These are phyloP conservation scores for Microctonus aethiopoides DNA, from an alignment of 2,888 invertebrate genomes.

Conservation along the genomic window DNA sequence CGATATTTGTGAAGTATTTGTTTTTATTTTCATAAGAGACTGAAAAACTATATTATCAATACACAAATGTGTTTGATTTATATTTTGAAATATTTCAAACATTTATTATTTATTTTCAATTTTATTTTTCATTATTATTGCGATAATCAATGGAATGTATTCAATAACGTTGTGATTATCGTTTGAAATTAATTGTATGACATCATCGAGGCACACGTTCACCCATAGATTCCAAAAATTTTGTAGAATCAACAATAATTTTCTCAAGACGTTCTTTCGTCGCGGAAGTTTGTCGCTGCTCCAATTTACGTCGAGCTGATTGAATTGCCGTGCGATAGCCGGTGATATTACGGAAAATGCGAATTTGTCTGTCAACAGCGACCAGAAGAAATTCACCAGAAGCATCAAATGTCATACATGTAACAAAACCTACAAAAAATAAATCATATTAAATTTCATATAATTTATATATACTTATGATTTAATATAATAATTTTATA, in stretches of 20 bases:
- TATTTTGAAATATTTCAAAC: conserved; percentile 33
- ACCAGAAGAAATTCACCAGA: conserved; percentile 79
- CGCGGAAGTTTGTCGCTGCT: conserved; percentile 75
- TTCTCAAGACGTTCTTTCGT: conserved; percentile 81
- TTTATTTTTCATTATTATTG: neutral
- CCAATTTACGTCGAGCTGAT: conserved; percentile 69
- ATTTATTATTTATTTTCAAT: neutral
- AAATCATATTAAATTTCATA: too few relatives aligned
- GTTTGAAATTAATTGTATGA: conserved; percentile 7
- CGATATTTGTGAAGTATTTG: too few relatives aligned
- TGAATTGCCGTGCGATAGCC: conserved; percentile 71
- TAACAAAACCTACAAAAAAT: conserved; percentile 73
- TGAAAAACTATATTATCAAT: neutral
- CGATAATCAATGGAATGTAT: neutral
- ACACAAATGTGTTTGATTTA: conserved; percentile 35
- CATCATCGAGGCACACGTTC: conserved; percentile 52
- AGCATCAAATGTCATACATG: conserved; percentile 79
- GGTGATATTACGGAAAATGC: conserved; percentile 83
- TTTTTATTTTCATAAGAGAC: neutral
- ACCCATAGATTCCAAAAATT: conserved; percentile 59
- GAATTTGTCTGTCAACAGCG: conserved; percentile 80
- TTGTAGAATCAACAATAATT: conserved; percentile 74
- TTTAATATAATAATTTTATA: too few relatives aligned
- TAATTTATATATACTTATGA: too few relatives aligned
- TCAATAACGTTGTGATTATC: conserved; percentile 15